Evolutionary conservation across 2,888 invertebrate genomes (phyloP), one percentile per base, ranked within the genome.

Genomic region (Aradus depressus): DNA sequence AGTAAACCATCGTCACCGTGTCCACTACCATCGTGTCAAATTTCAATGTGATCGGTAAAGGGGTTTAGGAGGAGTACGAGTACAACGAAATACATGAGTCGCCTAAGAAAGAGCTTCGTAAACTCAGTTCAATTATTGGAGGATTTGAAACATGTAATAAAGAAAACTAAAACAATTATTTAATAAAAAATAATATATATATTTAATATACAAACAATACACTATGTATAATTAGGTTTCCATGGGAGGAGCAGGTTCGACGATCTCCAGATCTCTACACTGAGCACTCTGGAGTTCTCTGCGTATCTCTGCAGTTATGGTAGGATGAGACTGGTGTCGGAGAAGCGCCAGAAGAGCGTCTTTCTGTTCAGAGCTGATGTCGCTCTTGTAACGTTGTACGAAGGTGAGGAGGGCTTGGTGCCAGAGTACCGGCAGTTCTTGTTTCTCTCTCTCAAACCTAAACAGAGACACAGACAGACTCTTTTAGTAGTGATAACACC

Each of bases 391-490:
- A 43, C 92, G 77, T 69, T 97, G 93, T 1, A 84, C 84, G 72
- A 98, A 95, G 6, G 55, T 57, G 49, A 98, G 70, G 32, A 98
- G 72, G 35, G 90, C 80, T 68, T 97, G 97, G 69, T 98, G 96
- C 98, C 97, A 98, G 52, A 97, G 68, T 3, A 97, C 93, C 1
- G 98, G 97, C 64, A 98, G 72, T 60, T 80, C 80, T 50, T 93
- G 77, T 44, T 72, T 71, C 64, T 96, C 95, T 58, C 74, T 74
- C 66, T 84, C 80, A 68, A 96, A 93, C 64, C 92, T 90, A 63
- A 1, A 49, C 8, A 39, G 8, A 5, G 2, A 45, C 10, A 37
- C 2, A 43, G 23, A 41, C n/a, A 41, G 19, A 18, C 5, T 44
- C 6, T 37, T 37, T 10, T 6, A 14, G 14, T 6, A 37, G 6